A percentile compares a stretch with the other conserved stretches of the same genome.
Evolutionary conservation across 1,140 invertebrate species (phyloP).

Genomic region (Drosophila ficusphila): DNA sequence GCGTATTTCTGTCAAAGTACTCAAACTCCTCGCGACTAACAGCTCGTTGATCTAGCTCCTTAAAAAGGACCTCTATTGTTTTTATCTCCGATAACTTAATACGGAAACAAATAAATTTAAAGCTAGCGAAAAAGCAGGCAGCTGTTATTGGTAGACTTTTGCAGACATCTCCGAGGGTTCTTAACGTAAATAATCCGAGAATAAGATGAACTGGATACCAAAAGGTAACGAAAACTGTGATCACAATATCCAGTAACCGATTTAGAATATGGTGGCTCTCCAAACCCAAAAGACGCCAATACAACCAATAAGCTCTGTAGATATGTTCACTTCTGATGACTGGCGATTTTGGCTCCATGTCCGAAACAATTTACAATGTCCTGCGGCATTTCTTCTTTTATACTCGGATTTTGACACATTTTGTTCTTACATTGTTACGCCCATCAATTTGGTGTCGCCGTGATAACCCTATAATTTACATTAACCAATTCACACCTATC

Average conservation of each 20-base stretch:
- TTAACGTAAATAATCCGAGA: constrained; percentile 28
- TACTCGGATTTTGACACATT: not conserved
- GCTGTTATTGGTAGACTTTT: constrained; percentile 49
- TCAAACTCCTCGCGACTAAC: constrained; percentile 19
- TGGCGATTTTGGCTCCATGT: constrained; percentile 16
- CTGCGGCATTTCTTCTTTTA: constrained; percentile 6
- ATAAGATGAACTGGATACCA: constrained; percentile 56
- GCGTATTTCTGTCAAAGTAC: constrained; percentile 23
- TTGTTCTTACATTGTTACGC: not conserved
- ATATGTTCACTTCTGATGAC: constrained; percentile 25
- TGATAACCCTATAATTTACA: constrained; percentile 20
- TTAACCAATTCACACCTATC: constrained; percentile 27
- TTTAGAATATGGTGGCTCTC: not conserved
- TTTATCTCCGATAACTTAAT: constrained; percentile 40
- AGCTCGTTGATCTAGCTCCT: constrained; percentile 41
- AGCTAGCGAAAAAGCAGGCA: constrained; percentile 41
- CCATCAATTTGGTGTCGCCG: constrained; percentile 2
- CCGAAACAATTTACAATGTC: not conserved
- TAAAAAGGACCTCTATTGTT: constrained; percentile 18
- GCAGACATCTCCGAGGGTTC: constrained; percentile 32
- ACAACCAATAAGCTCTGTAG: constrained; percentile 37
- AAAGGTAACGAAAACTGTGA: constrained; percentile 43
- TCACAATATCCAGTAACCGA: constrained; percentile 14
- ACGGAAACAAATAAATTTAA: constrained; percentile 54
- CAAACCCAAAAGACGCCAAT: constrained; percentile 38